Percentiles rank a stretch among this genome's conserved stretches.
Conservation (phyloP, 2,113 vertebrate species). For the Corythaixoides concolor region DNA sequence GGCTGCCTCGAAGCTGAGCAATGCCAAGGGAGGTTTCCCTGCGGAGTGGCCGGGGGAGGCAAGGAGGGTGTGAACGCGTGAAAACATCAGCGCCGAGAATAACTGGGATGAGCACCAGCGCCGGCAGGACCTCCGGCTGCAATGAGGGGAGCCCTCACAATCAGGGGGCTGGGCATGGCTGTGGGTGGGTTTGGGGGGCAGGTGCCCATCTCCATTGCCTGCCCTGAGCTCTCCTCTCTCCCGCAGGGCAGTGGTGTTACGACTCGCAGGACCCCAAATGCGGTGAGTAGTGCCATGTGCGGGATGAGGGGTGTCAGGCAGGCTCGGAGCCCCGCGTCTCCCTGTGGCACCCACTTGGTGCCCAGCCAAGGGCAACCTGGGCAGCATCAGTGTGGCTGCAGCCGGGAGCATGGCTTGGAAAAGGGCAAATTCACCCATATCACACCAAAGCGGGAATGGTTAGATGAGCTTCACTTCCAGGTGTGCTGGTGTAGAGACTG, state of each 20-base stretch:
- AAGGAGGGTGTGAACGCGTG: not conserved
- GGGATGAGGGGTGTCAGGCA: not conserved
- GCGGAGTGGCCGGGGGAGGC: not conserved
- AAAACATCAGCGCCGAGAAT: not conserved
- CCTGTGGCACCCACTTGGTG: not conserved
- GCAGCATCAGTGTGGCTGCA: not conserved
- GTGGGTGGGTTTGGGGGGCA: not conserved
- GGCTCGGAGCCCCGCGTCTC: rapidly evolving
- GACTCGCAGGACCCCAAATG: constrained; percentile 63
- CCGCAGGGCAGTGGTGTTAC: constrained; percentile 61
- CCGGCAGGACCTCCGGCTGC: not conserved
- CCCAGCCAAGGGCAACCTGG: not conserved
- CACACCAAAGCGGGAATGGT: not conserved
- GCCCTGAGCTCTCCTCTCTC: not conserved
- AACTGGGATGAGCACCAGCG: not conserved
- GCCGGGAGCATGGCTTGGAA: not conserved
- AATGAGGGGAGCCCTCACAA: not conserved
- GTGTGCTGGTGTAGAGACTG: not conserved
- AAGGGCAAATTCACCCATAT: rapidly evolving
- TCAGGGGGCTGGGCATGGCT: rapidly evolving
- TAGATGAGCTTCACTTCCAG: not conserved
- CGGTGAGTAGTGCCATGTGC: constrained; percentile 35
- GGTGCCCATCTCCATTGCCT: not conserved
- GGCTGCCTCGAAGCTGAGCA: not conserved
- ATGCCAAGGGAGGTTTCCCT: constrained; percentile 16